These are phyloP conservation scores for Pangasius sanitwongsei DNA, from an alignment of 2,797 vertebrate genomes.

Conservation along the genomic window DNA sequence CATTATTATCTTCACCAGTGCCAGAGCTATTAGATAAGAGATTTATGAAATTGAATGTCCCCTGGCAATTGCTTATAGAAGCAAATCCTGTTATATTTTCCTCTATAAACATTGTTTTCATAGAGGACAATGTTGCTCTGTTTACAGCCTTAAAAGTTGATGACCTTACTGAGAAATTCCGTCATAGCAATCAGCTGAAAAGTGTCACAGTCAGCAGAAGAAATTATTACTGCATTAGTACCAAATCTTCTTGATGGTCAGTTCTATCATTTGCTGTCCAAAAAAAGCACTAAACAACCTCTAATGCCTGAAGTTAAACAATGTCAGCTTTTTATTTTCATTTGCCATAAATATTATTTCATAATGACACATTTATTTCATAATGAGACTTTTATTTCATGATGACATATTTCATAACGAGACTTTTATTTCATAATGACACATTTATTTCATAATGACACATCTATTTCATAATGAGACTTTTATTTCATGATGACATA, in stretches of 20 bases:
- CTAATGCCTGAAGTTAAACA: not conserved
- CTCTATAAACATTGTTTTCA: conserved; percentile 3
- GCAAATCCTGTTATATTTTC: not conserved
- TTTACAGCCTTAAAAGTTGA: not conserved
- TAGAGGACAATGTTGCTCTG: not conserved
- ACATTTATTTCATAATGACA: not conserved
- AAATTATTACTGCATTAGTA: not conserved
- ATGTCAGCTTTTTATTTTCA: not conserved
- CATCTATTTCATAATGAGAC: not conserved
- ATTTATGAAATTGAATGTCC: not conserved
- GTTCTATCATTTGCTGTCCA: not conserved
- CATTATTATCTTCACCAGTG: not conserved
- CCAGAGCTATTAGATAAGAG: not conserved
- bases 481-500: not conserved
- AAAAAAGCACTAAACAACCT: not conserved
- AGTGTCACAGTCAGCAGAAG: not conserved
- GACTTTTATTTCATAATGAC: not conserved
- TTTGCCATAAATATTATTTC: not conserved
- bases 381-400: not conserved
- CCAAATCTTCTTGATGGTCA: not conserved
- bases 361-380: not conserved
- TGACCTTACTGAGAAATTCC: not conserved
- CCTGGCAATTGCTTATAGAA: not conserved
- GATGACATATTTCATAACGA: not conserved
- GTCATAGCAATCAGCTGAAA: not conserved